A percentile compares a stretch with the other conserved stretches of the same genome.
phyloP scores from a whole-genome alignment of 2,888 invertebrate species.

The Linnaemya vulpina region DNA sequence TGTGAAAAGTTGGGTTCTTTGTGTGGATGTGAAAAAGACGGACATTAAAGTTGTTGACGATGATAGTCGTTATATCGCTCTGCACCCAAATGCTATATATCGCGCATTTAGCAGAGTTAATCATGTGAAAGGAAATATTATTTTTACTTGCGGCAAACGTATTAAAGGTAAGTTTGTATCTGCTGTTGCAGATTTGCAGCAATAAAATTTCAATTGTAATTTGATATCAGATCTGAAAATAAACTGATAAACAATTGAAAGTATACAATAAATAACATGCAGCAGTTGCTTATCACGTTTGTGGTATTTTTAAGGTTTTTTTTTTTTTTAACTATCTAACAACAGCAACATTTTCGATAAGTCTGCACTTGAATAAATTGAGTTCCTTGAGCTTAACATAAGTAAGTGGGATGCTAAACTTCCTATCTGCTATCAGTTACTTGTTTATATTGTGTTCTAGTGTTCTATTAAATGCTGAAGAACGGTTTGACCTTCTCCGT shows the following conservation, averaged over 20 bases:
- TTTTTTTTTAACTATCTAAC: no score
- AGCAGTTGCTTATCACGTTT: background rate
- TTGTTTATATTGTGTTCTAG: no score
- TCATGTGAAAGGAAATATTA: constrained; percentile 79
- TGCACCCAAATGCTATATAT: constrained; percentile 74
- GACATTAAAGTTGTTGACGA: constrained; percentile 77
- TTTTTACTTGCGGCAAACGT: constrained; percentile 78
- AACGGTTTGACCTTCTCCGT: no score
- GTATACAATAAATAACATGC: background rate
- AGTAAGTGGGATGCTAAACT: no score
- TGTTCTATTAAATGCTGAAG: no score
- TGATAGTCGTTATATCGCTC: constrained; percentile 74
- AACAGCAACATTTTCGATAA: background rate
- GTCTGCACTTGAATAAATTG: background rate
- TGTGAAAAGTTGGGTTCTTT: constrained; percentile 52
- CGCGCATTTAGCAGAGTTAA: constrained; percentile 75
- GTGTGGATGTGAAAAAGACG: constrained; percentile 76
- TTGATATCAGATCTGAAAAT: background rate
- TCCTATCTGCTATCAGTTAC: no score
- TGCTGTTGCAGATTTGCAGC: background rate
- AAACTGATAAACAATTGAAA: background rate
- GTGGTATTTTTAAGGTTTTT: background rate
- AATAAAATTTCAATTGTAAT: background rate
- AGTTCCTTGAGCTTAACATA: background rate
- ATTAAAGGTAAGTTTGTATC: constrained; percentile 76